phyloP scores from a whole-genome alignment of 1,140 invertebrate genomes.

The Drosophila varians region DNA sequence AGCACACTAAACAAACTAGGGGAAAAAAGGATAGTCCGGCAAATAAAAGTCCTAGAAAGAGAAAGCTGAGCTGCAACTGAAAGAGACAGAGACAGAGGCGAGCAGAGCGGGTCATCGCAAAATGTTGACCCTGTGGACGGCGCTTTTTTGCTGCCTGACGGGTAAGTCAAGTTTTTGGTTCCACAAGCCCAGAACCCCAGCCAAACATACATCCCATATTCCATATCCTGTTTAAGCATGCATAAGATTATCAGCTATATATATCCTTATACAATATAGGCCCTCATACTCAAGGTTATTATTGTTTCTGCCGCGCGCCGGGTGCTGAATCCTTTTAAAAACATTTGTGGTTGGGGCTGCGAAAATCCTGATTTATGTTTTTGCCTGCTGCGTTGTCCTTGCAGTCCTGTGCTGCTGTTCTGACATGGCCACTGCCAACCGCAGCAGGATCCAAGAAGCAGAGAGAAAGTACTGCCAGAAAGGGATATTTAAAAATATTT shows the following conservation, averaged over 20 bases:
- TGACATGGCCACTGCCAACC: conserved; percentile 78
- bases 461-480: neutral
- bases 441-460: conserved; percentile 44
- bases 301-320: conserved; percentile 46
- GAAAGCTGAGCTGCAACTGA: conserved; percentile 3
- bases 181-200: neutral
- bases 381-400: conserved; percentile 71
- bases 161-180: conserved; percentile 52
- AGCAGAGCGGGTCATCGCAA: conserved; percentile 36
- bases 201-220: conserved; percentile 4
- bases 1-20: conserved; percentile 29
- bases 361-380: conserved; percentile 81
- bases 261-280: conserved; percentile 29
- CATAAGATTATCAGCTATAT: conserved; percentile 76
- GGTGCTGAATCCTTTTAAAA: conserved; percentile 76
- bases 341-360: conserved; percentile 75
- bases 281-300: conserved; percentile 62
- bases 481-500: neutral
- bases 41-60: neutral
- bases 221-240: conserved; percentile 64
- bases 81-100: conserved; percentile 1
- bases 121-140: conserved; percentile 73
- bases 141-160: conserved; percentile 72
- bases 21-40: conserved; percentile 19
- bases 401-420: conserved; percentile 59